Base-by-base conservation (phyloP, 2,888 invertebrate species). In the Drosophila silvestris region DNA sequence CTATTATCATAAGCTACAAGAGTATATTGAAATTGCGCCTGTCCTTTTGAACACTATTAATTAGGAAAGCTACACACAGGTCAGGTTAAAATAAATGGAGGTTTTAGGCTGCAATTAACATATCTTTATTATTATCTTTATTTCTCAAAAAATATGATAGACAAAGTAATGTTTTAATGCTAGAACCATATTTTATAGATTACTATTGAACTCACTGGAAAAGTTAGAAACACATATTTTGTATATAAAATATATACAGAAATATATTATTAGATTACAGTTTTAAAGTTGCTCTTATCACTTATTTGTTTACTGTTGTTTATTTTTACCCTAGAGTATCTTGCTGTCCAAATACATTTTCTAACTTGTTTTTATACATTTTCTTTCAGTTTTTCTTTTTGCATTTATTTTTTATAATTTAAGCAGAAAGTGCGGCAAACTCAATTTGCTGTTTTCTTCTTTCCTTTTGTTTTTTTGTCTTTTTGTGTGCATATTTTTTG, bases 401-500 rank as follows among this genome's bases (percentile, higher is more conserved):
- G n/a, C 39, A 39, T 28, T 57, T 57, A 39, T 47, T 73, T 62
- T 66, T 52, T 54, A 30, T 68, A 58, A 79, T 79, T 76, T 64
- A n/a, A 44, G 50, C 32, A 58, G 39, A 68, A 72, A 76, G 66
- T 82, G 57, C 44, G 47, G 57, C 57, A 81, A 85, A 87, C 87
- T 87, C 83, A 82, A 84, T 87, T 83, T 86, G 64, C 78, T 59
- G 39, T 60, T 74, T 65, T 65, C 51, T 37, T 32, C 26, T 35
- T 50, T 66, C 47, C 53, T 47, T 53, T 57, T 56, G 58, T 54
- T 41, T 71, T 64, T 47, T 26, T 26, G 26, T 26, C n/a, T 35
- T 35, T 5, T 39, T 52, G 33, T 54, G 62, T 78, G 44, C 50
- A 53, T 65, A 60, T 68, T 16, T 63, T 58, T 47, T 60, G 50